Evolutionary conservation across 2,113 vertebrate species (phyloP).

Genomic region (Tachysurus fulvidraco): DNA sequence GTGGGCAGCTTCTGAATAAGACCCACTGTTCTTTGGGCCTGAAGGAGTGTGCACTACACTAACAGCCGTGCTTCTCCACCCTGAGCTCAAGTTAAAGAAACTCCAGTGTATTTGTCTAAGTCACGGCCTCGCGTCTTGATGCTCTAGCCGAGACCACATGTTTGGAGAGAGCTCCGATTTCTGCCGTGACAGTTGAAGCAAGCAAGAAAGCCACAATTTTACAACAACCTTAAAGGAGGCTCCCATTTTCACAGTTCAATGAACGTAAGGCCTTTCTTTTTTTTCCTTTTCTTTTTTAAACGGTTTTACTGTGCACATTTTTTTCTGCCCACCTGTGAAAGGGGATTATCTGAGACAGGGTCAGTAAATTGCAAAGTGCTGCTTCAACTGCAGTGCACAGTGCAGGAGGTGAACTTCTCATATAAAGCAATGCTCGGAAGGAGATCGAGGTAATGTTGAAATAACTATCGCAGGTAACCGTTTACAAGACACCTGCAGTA

Average conservation of each 20-base stretch:
- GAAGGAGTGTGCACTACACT: constrained; percentile 30
- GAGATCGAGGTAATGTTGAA: not conserved
- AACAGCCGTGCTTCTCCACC: constrained; percentile 48
- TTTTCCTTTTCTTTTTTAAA: constrained; percentile 44
- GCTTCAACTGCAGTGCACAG: not conserved
- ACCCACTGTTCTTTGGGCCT: constrained; percentile 47
- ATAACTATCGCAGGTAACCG: not conserved
- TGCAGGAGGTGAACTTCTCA: not conserved
- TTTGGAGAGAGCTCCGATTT: constrained; percentile 47
- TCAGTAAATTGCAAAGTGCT: constrained; percentile 15
- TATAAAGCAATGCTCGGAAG: not conserved
- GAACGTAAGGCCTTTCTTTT: constrained; percentile 38
- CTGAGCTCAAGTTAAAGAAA: constrained; percentile 51
- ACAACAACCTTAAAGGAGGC: constrained; percentile 35
- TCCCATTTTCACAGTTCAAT: constrained; percentile 41
- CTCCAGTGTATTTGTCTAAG: constrained; percentile 49
- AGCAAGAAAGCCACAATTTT: constrained; percentile 41
- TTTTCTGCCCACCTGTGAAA: constrained; percentile 23
- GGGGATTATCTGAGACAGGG: constrained; percentile 30
- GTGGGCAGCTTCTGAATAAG: constrained; percentile 53
- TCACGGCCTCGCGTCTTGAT: constrained; percentile 46
- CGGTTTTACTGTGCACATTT: constrained; percentile 22
- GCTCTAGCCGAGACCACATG: constrained; percentile 44
- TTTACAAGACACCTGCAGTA: no score
- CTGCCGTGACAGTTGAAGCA: constrained; percentile 11